A percentile compares a stretch with the other conserved stretches of the same genome.
phyloP scores from a whole-genome alignment of 2,888 invertebrate species.

The Parnassius orleans region DNA sequence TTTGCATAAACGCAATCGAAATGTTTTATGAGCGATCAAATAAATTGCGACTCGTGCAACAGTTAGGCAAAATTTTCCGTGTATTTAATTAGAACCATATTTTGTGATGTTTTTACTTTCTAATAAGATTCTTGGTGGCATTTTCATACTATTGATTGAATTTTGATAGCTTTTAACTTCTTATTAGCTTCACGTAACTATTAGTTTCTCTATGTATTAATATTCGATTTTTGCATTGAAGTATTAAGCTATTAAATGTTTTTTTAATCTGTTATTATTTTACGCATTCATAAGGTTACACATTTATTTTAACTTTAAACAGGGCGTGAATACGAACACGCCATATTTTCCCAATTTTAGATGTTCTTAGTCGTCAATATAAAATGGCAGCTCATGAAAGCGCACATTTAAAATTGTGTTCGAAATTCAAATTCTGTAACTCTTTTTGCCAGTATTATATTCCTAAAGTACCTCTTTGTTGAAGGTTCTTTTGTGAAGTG shows the following conservation, averaged over 20 bases:
- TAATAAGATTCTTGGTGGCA: constrained; percentile 1
- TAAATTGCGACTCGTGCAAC: not conserved
- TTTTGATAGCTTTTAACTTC: too few species aligned
- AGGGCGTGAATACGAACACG: not conserved
- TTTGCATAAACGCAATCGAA: not conserved
- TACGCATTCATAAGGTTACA: too few species aligned
- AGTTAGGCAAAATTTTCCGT: not conserved
- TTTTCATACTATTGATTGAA: not conserved
- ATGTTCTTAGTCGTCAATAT: not conserved
- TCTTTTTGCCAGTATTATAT: too few species aligned
- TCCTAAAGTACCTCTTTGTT: not conserved
- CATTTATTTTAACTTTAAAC: not conserved
- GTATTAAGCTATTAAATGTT: too few species aligned
- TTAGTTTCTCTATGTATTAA: too few species aligned
- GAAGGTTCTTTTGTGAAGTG: not conserved
- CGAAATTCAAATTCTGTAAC: not conserved
- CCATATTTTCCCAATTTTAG: not conserved
- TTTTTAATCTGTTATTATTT: too few species aligned
- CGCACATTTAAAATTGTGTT: not conserved
- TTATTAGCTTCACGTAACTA: too few species aligned
- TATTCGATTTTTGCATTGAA: too few species aligned
- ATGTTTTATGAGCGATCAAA: not conserved
- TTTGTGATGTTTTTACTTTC: not conserved
- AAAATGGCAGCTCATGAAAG: not conserved
- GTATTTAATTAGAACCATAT: not conserved